Evolutionary conservation across 2,113 vertebrate species (phyloP).

Genomic region (Diphyllodes magnificus): DNA sequence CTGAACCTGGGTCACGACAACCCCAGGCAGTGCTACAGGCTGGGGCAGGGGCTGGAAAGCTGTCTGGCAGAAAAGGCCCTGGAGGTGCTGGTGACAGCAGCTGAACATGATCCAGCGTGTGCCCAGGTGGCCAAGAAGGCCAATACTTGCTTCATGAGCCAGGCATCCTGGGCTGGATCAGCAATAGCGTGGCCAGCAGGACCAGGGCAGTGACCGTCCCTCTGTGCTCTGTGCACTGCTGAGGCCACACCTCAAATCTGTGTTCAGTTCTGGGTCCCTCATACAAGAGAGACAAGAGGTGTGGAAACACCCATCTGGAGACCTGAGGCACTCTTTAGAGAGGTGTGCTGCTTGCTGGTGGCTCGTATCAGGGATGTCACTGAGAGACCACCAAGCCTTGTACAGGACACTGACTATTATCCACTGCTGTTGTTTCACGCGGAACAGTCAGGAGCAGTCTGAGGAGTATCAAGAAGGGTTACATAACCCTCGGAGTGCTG

Average conservation of each 20-base stretch:
- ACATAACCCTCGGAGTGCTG: neutral
- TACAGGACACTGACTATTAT: neutral
- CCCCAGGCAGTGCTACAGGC: rapidly evolving
- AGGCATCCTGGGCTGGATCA: neutral
- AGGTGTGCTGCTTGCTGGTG: neutral
- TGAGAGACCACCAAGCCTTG: neutral
- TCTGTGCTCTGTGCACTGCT: rapidly evolving
- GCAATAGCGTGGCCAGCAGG: neutral
- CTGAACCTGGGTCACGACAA: neutral
- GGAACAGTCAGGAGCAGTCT: neutral
- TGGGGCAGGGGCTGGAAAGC: neutral
- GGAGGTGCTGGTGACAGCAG: neutral
- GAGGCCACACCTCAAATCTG: rapidly evolving
- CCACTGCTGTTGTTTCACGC: neutral
- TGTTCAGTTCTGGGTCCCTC: neutral
- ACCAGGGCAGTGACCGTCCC: rapidly evolving
- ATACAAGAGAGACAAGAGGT: neutral
- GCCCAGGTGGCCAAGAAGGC: neutral
- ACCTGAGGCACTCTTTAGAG: neutral
- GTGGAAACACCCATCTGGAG: neutral
- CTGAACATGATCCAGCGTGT: neutral
- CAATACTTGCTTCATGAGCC: too few relatives aligned
- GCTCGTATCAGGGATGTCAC: neutral
- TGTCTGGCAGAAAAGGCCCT: neutral
- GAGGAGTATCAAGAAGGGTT: neutral